phyloP scores from a whole-genome alignment of 2,888 invertebrate species.

The Holacanthella duospinosa region DNA sequence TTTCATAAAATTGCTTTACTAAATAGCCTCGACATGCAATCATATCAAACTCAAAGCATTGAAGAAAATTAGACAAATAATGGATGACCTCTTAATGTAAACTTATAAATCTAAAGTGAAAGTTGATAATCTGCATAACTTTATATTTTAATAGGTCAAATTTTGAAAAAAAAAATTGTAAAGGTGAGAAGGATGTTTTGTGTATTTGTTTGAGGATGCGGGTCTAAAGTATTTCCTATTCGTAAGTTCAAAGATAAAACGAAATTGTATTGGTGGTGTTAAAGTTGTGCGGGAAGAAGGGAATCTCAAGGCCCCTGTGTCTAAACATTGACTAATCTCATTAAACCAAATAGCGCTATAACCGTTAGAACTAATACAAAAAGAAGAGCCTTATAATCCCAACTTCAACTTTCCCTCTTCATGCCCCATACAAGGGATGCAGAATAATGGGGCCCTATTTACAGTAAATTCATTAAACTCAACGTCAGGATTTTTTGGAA shows the following conservation, averaged over 20 bases:
- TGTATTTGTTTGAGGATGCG: not conserved
- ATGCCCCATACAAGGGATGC: not conserved
- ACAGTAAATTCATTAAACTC: slow-evolving; percentile 1
- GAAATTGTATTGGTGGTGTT: slow-evolving; percentile 3
- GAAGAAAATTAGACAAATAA: not conserved
- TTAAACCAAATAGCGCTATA: slow-evolving; percentile 19
- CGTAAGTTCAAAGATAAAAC: not conserved
- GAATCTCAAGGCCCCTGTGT: not conserved
- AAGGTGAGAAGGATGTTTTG: not conserved
- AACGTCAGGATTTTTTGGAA: not conserved
- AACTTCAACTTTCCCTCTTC: slow-evolving; percentile 1
- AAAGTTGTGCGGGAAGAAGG: not conserved
- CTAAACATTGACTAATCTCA: slow-evolving; percentile 16
- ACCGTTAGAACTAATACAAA: slow-evolving; percentile 13
- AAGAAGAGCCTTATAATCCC: not conserved
- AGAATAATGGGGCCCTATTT: not conserved
- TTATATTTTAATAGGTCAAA: not conserved
- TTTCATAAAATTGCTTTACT: too few relatives aligned
- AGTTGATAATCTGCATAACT: too few relatives aligned
- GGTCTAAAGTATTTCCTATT: not conserved
- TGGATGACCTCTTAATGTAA: not conserved
- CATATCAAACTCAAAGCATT: not conserved
- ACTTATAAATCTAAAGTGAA: too few relatives aligned
- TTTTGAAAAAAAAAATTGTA: not conserved
- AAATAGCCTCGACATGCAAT: slow-evolving; percentile 1